phyloP scores from a whole-genome alignment of 2,113 vertebrate species.

The Gymnorhina tibicen region DNA sequence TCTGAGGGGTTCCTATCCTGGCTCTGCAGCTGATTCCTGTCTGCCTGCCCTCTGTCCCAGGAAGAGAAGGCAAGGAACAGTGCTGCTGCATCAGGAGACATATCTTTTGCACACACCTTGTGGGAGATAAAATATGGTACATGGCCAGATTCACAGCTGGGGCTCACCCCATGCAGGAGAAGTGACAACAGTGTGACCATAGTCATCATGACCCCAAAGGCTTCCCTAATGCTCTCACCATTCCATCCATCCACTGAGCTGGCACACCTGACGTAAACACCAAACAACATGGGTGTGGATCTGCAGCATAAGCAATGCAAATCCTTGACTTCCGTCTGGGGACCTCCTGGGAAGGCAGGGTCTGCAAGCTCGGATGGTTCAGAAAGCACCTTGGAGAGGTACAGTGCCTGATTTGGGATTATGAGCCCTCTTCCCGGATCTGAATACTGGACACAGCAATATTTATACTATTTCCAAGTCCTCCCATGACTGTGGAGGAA shows the following conservation, averaged over 20 bases:
- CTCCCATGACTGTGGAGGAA: neutral
- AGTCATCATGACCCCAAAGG: neutral
- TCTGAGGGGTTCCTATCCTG: neutral
- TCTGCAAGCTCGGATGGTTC: neutral
- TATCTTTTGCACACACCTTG: neutral
- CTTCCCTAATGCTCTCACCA: neutral
- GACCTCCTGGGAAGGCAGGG: neutral
- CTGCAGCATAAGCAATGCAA: neutral
- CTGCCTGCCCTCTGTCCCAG: neutral
- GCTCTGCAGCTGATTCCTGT: neutral
- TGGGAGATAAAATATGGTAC: neutral
- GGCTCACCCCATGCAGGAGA: neutral
- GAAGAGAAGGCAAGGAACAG: neutral
- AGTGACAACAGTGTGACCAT: neutral
- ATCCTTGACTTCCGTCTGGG: neutral
- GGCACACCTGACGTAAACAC: neutral
- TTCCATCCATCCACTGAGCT: neutral
- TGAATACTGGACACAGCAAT: neutral
- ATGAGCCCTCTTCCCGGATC: neutral
- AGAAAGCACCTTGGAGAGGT: neutral
- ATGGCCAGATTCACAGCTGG: neutral
- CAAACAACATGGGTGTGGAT: accelerated
- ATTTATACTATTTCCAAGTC: neutral
- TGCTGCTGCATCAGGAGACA: neutral
- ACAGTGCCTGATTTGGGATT: neutral